phyloP scores from a whole-genome alignment of 2,797 vertebrate species.

The Menidia menidia region DNA sequence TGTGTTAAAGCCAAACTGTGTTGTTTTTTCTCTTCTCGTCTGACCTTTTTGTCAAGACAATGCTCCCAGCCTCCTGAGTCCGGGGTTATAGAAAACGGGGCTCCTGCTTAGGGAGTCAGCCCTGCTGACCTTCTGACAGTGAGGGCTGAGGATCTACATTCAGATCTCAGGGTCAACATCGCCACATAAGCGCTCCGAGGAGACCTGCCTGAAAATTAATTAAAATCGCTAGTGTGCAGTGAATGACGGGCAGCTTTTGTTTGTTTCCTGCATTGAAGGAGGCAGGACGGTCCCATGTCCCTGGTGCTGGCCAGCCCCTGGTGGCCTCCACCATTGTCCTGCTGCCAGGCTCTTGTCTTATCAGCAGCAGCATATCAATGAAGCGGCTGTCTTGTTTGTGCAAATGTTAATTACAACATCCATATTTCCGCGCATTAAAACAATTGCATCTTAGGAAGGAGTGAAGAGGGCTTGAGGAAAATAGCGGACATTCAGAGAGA shows the following conservation, averaged over 20 bases:
- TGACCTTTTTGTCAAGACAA: constrained; percentile 65
- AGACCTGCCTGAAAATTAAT: constrained; percentile 98
- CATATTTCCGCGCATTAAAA: constrained; percentile 93
- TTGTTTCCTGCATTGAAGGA: constrained; percentile 91
- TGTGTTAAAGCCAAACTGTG: constrained; percentile 47
- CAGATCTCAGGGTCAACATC: constrained; percentile 80
- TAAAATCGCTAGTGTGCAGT: constrained; percentile 94
- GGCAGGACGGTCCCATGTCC: constrained; percentile 90
- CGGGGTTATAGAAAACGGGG: constrained; percentile 40
- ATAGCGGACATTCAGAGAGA: constrained; percentile 58
- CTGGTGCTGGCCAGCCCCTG: constrained; percentile 80
- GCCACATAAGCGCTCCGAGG: constrained; percentile 83
- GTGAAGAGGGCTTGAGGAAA: constrained; percentile 45
- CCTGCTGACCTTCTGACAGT: constrained; percentile 79
- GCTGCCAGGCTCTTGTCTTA: constrained; percentile 86
- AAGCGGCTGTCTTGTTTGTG: constrained; percentile 89
- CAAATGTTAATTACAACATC: constrained; percentile 99
- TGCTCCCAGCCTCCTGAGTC: constrained; percentile 61
- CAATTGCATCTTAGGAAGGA: constrained; percentile 83
- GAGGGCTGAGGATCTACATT: constrained; percentile 58
- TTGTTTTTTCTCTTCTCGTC: constrained; percentile 41
- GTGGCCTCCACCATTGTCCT: constrained; percentile 90
- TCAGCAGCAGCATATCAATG: constrained; percentile 94
- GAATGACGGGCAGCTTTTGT: constrained; percentile 92
- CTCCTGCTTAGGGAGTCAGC: constrained; percentile 55